Evolutionary conservation across 1,140 invertebrate species (phyloP), one percentile per base, ranked within the genome.

Genomic region (Sminthurinus signatus): DNA sequence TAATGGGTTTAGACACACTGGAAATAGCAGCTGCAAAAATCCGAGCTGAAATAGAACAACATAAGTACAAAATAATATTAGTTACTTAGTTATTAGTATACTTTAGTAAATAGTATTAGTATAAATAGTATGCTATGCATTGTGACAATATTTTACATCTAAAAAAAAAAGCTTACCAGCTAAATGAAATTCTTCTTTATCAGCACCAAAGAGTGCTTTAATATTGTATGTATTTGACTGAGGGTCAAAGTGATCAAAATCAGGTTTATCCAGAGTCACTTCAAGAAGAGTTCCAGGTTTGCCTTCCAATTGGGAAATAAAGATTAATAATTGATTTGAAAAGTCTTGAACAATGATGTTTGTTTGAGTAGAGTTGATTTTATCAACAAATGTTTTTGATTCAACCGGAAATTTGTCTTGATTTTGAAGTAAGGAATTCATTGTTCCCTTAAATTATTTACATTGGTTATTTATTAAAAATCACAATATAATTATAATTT

Each of bases 141-240:
- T n/a, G n/a, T n/a, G n/a, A n/a, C n/a, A n/a, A n/a, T n/a, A n/a
- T n/a, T n/a, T n/a, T n/a, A n/a, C n/a, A n/a, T n/a, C n/a, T n/a
- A n/a, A n/a, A n/a, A n/a, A n/a, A n/a, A n/a, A n/a, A n/a, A n/a
- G n/a, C n/a, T n/a, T n/a, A n/a, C n/a, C n/a, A 2, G 68, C 59
- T 1, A 70, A 48, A 1, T 61, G 28, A 5, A 67, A 27, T 51
- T 70, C 65, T 25, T 62, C 52, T 2, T 25, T 67, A 44, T 70
- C 68, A 2, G 39, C 27, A 5, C 68, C 68, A 46, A 70, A 70
- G 0, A 64, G 50, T 1, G 42, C 19, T 12, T 25, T 57, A 27
- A 70, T 52, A 28, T 62, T 54, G 28, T 29, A 70, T 1, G 58
- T 59, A 42, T 56, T 56, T 25, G 54, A 43, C 2, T 21, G 17